phyloP scores from a whole-genome alignment of 2,113 vertebrate genomes.

The Ictalurus punctatus region DNA sequence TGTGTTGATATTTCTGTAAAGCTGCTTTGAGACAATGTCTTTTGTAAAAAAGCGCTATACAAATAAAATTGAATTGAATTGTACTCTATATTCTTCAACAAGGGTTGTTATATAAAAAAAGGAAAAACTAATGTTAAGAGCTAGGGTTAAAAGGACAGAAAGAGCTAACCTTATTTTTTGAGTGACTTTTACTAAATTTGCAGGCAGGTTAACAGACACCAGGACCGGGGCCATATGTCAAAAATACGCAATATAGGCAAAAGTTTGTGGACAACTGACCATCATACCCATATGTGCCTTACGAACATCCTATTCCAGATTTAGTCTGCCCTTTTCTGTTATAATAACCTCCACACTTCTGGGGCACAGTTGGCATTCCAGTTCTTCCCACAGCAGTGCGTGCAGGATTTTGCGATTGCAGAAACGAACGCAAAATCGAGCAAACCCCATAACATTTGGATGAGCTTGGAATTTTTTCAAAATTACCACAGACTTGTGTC shows the following conservation, averaged over 20 bases:
- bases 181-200: neutral
- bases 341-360: neutral
- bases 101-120: neutral
- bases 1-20: too few species aligned
- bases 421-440: too few species aligned
- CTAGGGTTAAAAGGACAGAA: neutral
- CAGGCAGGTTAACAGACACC: neutral
- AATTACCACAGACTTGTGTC: too few species aligned
- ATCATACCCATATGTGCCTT: neutral
- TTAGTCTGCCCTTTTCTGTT: neutral
- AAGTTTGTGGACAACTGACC: neutral
- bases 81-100: neutral
- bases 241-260: neutral
- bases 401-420: too few species aligned
- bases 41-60: too few species aligned
- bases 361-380: neutral
- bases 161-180: neutral
- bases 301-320: neutral
- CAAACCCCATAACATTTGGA: too few species aligned
- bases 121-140: neutral
- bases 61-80: too few species aligned
- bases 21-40: too few species aligned
- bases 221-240: neutral
- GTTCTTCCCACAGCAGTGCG: neutral
- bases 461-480: too few species aligned